Evolutionary conservation across 2,888 invertebrate species (phyloP).

Genomic region (Allygus modestus): DNA sequence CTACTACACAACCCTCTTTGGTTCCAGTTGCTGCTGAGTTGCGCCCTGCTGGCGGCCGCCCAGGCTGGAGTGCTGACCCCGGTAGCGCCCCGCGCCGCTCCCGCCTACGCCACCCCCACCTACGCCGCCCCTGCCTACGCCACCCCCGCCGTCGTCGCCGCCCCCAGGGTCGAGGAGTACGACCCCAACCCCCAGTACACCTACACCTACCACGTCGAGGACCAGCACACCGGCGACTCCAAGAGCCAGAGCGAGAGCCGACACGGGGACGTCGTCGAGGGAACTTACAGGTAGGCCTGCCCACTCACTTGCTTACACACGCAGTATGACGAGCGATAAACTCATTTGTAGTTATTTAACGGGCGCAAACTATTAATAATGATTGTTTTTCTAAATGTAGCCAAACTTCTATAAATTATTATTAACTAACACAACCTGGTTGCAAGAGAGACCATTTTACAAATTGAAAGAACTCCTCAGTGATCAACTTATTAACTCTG

Average conservation of each 20-base stretch:
- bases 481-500: no score
- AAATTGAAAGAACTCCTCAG: no score
- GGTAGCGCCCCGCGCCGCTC: slow-evolving; percentile 59
- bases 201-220: slow-evolving; percentile 78
- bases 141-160: slow-evolving; percentile 63
- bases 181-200: slow-evolving; percentile 77
- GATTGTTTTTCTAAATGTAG: no score
- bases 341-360: no score
- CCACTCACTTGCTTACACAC: no score
- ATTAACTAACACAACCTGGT: no score
- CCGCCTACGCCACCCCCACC: slow-evolving; percentile 66
- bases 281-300: slow-evolving; percentile 73
- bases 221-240: slow-evolving; percentile 77
- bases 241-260: slow-evolving; percentile 78
- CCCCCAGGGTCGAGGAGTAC: slow-evolving; percentile 68
- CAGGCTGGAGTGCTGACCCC: slow-evolving; percentile 62
- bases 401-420: no score
- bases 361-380: no score
- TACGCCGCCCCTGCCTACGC: slow-evolving; percentile 65
- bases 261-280: slow-evolving; percentile 78
- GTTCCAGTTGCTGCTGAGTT: slow-evolving; percentile 10
- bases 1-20: no score
- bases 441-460: no score
- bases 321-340: no score
- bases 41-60: neutral